These are phyloP conservation scores for Okapia johnstoni DNA, from an alignment of 2,113 vertebrate genomes.

Conservation along the genomic window DNA sequence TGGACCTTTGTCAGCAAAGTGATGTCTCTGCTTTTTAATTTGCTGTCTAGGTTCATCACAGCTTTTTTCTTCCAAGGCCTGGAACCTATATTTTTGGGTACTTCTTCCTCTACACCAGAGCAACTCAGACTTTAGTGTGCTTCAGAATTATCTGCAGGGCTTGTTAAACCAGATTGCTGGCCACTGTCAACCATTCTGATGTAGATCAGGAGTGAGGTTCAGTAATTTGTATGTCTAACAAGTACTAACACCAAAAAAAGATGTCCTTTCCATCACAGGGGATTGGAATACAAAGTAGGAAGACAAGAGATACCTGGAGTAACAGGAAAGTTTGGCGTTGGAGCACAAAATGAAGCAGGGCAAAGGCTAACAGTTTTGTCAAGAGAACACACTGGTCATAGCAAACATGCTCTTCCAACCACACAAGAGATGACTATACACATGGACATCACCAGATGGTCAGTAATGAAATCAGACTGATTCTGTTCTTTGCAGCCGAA, in stretches of 20 bases:
- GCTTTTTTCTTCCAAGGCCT: neutral
- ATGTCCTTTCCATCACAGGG: neutral
- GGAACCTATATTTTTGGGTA: neutral
- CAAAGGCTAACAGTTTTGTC: neutral
- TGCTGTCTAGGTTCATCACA: neutral
- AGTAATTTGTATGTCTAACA: neutral
- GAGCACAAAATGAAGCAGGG: neutral
- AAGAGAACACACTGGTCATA: neutral
- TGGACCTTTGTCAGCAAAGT: neutral
- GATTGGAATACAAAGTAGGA: neutral
- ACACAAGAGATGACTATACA: neutral
- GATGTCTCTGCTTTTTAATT: neutral
- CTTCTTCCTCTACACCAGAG: neutral
- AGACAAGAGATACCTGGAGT: neutral
- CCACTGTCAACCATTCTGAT: neutral
- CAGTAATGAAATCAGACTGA: neutral
- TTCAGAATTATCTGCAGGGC: neutral
- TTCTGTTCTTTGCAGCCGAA: neutral
- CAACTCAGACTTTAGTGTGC: neutral
- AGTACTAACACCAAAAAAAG: neutral
- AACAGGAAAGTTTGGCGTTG: neutral
- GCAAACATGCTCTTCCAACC: neutral
- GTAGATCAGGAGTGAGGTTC: neutral
- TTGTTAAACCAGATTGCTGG: neutral
- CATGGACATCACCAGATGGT: neutral